Conservation (phyloP, 2,888 invertebrate genomes). For the Acleris laterana region DNA sequence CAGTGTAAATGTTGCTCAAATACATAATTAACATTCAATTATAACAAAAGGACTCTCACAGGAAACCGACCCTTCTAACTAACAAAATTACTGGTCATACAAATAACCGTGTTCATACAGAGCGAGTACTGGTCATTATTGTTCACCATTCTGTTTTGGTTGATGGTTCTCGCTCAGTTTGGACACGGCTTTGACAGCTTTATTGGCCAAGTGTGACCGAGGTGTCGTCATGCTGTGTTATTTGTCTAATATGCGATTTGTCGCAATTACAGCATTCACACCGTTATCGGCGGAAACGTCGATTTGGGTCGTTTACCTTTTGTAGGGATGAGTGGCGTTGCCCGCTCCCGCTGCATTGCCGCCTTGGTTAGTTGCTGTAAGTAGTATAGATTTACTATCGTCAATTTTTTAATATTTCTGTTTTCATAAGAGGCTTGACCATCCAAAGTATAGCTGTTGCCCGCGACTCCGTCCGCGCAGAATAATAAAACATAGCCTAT, state of each 20-base stretch:
- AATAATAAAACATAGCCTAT: no score
- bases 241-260: conserved; percentile 36
- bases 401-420: no score
- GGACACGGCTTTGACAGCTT: conserved; percentile 38
- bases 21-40: conserved; percentile 1
- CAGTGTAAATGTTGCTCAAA: background rate
- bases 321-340: conserved; percentile 19
- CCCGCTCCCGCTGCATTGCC: conserved; percentile 7
- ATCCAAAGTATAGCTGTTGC: no score
- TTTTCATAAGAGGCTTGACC: no score
- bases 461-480: no score
- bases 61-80: background rate
- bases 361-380: background rate
- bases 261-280: conserved; percentile 37
- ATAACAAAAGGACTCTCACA: conserved; percentile 2
- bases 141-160: background rate
- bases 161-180: background rate
- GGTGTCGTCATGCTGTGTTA: conserved; percentile 45
- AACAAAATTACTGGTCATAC: background rate
- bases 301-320: conserved; percentile 35
- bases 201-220: conserved; percentile 52
- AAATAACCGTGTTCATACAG: conserved; percentile 32
- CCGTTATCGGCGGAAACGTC: conserved; percentile 37
- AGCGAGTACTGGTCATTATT: conserved; percentile 37
- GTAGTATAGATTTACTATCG: no score